Evolutionary conservation across 2,113 vertebrate genomes (phyloP).

Genomic region (Gadus chalcogrammus): DNA sequence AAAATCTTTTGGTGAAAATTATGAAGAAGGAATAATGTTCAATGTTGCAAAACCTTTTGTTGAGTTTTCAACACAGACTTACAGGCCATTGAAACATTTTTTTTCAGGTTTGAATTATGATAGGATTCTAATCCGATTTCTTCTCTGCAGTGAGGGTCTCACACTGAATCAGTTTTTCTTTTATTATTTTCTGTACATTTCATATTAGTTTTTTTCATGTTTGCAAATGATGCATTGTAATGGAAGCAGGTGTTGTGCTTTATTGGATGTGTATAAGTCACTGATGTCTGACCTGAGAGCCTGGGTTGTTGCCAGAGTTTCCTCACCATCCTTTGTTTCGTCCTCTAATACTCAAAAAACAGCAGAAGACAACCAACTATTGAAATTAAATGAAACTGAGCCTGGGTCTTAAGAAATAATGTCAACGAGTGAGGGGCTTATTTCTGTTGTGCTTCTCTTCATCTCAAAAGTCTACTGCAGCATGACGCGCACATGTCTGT

Average conservation of each 20-base stretch:
- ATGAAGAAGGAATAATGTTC: no score
- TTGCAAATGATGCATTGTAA: constrained; percentile 5
- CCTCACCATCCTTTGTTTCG: constrained; percentile 15
- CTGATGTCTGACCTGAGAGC: constrained; percentile 4
- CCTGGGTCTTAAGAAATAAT: no score
- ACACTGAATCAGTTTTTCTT: no score
- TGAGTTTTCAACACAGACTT: no score
- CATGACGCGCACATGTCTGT: constrained; percentile 3
- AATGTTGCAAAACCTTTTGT: no score
- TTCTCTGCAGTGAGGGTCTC: no score
- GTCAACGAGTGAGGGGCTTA: constrained; percentile 1
- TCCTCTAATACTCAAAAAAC: constrained; percentile 7
- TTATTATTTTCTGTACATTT: neutral
- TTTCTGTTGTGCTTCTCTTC: constrained; percentile 4
- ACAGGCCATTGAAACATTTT: no score
- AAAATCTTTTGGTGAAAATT: no score
- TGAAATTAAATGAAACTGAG: no score
- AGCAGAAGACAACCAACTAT: neutral
- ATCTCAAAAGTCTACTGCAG: constrained; percentile 4
- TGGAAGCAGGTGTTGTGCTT: constrained; percentile 12
- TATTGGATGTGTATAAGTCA: constrained; percentile 10
- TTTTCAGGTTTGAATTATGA: no score
- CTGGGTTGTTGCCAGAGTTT: neutral
- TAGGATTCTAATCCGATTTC: no score
- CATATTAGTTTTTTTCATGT: neutral